Evolutionary conservation across 2,797 vertebrate genomes (phyloP), one percentile per base, ranked within the genome.

Genomic region (Gymnoscopelus braueri): DNA sequence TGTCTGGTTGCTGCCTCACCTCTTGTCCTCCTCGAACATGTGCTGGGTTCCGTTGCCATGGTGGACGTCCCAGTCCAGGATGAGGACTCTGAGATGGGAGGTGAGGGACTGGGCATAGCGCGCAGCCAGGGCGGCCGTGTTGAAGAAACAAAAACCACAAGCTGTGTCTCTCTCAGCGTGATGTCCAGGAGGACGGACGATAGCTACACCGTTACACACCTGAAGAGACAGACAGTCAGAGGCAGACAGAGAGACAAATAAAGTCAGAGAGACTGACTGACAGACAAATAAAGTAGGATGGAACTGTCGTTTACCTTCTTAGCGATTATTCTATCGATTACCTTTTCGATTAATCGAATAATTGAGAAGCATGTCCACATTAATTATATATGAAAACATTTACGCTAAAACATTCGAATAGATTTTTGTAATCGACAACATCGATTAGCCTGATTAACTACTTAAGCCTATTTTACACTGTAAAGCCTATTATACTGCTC

Each of bases 1-100:
- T 8, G 7, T 39, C 6, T 39, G 35, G 35, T 39, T 39, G 1
- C 19, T 19, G 19, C 19, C 72, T 74, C 63, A 97, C 96, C 96
- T 96, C 81, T 93, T 75, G 2, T 97, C 95, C 0, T 95, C 89
- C 77, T 97, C 94, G 49, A 97, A 97, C 13, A 97, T 94, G 84
- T 97, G 96, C 83, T 97, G 96, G 0, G 95, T 97, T 55, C 96
- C 96, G 26, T 97, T 97, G 77, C 96, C 96, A 0, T 97, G 96
- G 84, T 97, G 96, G 68, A 97, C 87, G 1, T 97, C 96, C 96
- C 96, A 97, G 84, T 97, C 96, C 47, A 97, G 82, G 29, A 97
- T 96, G 60, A 97, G 92, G 55, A 97, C 92, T n/a, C 95, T 92
- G 14, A 91, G 77, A 67, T 2, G 88, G 65, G 52, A 79, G 62